Base-by-base conservation (phyloP, 2,888 invertebrate species). In the Drosophila paracracens region DNA sequence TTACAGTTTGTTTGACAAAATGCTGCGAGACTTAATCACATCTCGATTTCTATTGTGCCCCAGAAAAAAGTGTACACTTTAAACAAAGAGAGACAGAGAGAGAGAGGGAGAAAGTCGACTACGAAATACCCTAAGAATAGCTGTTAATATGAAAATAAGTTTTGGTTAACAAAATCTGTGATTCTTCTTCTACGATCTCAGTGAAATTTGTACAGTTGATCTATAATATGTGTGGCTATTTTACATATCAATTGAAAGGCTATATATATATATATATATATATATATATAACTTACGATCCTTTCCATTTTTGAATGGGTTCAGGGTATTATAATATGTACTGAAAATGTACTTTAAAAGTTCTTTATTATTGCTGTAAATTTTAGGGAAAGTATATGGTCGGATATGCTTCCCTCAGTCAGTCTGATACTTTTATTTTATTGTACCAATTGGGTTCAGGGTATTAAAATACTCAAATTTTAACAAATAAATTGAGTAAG, bases 1-100 rank as follows among this genome's bases (percentile, higher is more conserved):
- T 43, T 46, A 48, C 27, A 52, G n/a, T 48, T 67, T 25, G 35
- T 25, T 46, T 46, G 46, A 38, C 35, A 25, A 50, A 76, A 50
- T 68, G 48, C 59, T 64, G 63, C 63, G 64, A 65, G 76, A 60
- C 53, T 18, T 33, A 35, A 64, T 68, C 21, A 59, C 61, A 63
- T 80, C 46, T 65, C 56, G 57, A 65, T 64, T 61, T 79, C 60
- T 54, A 52, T 63, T 51, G 36, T 64, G 64, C 59, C 57, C 51
- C 50, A 72, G 64, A 50, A 72, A 51, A 35, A 16, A 36, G 4
- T 36, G n/a, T 13, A 13, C 40, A 27, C 27, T 50, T 25, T 5
- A 50, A 50, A 7, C 25, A 21, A 21, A 16, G 43, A 21, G n/a
- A n/a, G 6, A n/a, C 4, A 40, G 10, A 46, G 13, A 21, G n/a